A percentile compares a stretch with the other conserved stretches of the same genome.
Conservation (phyloP, 2,113 vertebrate species). For the Sinocyclocheilus anshuiensis region DNA sequence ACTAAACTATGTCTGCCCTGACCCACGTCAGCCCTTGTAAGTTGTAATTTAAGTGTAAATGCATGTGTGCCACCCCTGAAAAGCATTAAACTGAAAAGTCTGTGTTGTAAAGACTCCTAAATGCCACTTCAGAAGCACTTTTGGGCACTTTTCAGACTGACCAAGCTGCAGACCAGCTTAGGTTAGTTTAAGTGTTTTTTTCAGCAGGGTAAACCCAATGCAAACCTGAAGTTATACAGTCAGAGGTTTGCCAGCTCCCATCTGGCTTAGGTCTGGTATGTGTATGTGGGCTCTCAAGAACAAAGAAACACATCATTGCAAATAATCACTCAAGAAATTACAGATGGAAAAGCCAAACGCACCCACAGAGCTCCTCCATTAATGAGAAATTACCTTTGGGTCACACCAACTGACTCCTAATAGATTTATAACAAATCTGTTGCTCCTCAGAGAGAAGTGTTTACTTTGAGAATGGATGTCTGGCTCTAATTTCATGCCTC, state of each 20-base stretch:
- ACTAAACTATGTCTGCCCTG: too few species aligned
- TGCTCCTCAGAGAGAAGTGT: constrained; percentile 38
- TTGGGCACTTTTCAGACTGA: not conserved
- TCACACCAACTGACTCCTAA: constrained; percentile 32
- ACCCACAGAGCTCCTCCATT: constrained; percentile 28
- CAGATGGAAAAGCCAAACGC: constrained; percentile 1
- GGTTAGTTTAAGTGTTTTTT: not conserved
- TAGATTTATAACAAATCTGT: constrained; percentile 48
- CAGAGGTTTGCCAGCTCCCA: not conserved
- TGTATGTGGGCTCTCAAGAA: not conserved
- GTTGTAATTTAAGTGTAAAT: too few species aligned
- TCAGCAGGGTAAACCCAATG: too few species aligned
- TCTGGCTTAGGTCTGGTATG: not conserved
- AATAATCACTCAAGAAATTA: not conserved
- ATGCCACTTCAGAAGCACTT: not conserved
- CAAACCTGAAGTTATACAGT: too few species aligned
- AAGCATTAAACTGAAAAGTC: too few species aligned
- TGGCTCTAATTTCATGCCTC: constrained; percentile 29
- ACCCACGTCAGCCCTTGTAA: too few species aligned
- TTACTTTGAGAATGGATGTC: constrained; percentile 35
- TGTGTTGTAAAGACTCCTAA: too few species aligned
- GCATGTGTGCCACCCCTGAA: too few species aligned
- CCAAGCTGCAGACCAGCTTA: not conserved
- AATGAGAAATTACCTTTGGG: constrained; percentile 39
- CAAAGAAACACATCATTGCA: constrained; percentile 17